Evolutionary conservation across 2,113 vertebrate species (phyloP).

Genomic region (Equus przewalskii): DNA sequence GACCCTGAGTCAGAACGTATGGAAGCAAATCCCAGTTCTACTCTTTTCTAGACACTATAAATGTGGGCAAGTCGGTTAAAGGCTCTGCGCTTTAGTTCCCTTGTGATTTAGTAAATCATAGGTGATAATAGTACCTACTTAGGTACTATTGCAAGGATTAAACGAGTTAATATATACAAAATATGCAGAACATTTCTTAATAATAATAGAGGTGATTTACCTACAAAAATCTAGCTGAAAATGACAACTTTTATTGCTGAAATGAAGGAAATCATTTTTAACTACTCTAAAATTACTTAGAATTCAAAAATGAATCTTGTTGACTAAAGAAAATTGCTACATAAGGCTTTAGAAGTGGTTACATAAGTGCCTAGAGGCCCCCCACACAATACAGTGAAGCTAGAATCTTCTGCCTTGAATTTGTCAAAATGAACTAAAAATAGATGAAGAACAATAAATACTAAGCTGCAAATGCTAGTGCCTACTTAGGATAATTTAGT

Average conservation of each 20-base stretch:
- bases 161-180: background rate
- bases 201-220: background rate
- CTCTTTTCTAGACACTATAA: background rate
- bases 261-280: slow-evolving; percentile 3
- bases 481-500: slow-evolving; percentile 74
- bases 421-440: slow-evolving; percentile 75
- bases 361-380: slow-evolving; percentile 58
- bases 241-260: slow-evolving; percentile 20
- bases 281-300: slow-evolving; percentile 56
- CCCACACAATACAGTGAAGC: slow-evolving; percentile 33
- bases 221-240: background rate
- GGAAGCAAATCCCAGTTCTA: background rate
- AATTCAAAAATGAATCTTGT: slow-evolving; percentile 52
- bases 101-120: background rate
- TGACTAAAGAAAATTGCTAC: slow-evolving; percentile 57
- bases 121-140: background rate
- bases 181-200: background rate
- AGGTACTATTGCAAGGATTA: background rate
- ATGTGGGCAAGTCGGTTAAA: background rate
- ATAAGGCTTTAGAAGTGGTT: slow-evolving; percentile 50
- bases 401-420: slow-evolving; percentile 53
- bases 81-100: background rate
- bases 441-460: slow-evolving; percentile 76
- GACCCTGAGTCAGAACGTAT: background rate
- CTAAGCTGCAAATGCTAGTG: slow-evolving; percentile 53